Base-by-base conservation (phyloP, 2,797 vertebrate genomes). In the Emys orbicularis region DNA sequence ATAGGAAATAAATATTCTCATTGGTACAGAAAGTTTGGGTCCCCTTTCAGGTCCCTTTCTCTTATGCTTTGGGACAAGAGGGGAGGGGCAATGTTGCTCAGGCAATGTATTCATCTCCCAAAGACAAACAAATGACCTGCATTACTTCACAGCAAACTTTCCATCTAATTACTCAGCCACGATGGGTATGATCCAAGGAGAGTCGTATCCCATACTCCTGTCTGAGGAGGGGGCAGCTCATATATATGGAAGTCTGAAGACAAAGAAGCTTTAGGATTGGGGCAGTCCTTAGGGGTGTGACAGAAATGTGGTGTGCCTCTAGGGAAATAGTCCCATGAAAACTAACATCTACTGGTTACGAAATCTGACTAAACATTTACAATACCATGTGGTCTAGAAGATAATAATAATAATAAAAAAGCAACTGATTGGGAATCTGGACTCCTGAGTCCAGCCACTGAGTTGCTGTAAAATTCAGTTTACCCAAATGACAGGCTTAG, bases 401-500 rank as follows among this genome's bases (percentile, higher is more conserved):
- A 49, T 72, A n/a, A 3, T 13, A 81, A 68, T 13, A 68, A 10
- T 15, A 81, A 68, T 13, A 68, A 10, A 41, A 19, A 25, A 10
- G 41, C 7, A 88, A 12, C 74, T 27, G 57, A 79, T 50, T 86
- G 49, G 27, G 82, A 92, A 72, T 88, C 83, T 84, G 89, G 93
- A 95, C 93, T 96, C 95, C 18, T 2, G 93, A 92, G 88, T 59
- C 96, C 90, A 94, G 87, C 88, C 86, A 96, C 90, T 1, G 1
- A 95, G 96, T 79, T 93, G 95, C 90, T 96, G 95, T 97, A 96
- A 97, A 97, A 96, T 97, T 96, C 97, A 96, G 95, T 98, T 97
- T 97, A 97, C 97, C 96, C 97, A 97, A 97, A 97, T 97, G 97
- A 97, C 97, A 97, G 95, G 94, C 95, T 97, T 96, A 97, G 95